A percentile compares a stretch with the other conserved stretches of the same genome.
These are phyloP conservation scores for Melanotaenia duboulayi DNA, from an alignment of 2,113 vertebrate species.

Conservation along the genomic window DNA sequence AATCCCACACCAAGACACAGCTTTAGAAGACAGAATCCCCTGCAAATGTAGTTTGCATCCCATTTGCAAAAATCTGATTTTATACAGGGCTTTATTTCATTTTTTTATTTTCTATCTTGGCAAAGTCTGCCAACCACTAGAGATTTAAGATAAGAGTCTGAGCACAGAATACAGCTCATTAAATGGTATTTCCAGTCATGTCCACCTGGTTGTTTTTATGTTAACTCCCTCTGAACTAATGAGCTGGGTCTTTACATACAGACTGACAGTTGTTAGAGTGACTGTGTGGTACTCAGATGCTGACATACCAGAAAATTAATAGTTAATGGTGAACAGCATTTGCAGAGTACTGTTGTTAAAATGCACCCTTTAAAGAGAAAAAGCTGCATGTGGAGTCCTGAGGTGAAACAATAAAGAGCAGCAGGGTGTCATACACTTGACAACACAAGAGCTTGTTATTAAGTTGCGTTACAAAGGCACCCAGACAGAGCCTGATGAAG, in stretches of 20 bases:
- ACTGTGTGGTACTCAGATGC: background rate
- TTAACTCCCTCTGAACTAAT: background rate
- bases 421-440: background rate
- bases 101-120: background rate
- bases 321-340: background rate
- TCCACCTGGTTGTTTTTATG: background rate
- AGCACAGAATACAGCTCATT: background rate
- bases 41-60: no score
- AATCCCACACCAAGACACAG: no score
- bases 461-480: background rate
- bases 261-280: constrained; percentile 2
- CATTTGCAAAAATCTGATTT: background rate
- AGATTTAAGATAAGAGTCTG: background rate
- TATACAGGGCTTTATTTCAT: background rate
- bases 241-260: background rate
- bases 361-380: constrained; percentile 2
- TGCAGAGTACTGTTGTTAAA: constrained; percentile 3
- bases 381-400: constrained; percentile 1
- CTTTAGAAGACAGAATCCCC: no score
- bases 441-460: background rate
- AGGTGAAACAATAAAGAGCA: background rate
- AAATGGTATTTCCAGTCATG: background rate
- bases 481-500: constrained; percentile 4
- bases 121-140: background rate
- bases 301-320: constrained; percentile 4